Evolutionary conservation across 2,888 invertebrate species (phyloP), one percentile per base, ranked within the genome.

Genomic region (Sphaerophoria rueppellii): DNA sequence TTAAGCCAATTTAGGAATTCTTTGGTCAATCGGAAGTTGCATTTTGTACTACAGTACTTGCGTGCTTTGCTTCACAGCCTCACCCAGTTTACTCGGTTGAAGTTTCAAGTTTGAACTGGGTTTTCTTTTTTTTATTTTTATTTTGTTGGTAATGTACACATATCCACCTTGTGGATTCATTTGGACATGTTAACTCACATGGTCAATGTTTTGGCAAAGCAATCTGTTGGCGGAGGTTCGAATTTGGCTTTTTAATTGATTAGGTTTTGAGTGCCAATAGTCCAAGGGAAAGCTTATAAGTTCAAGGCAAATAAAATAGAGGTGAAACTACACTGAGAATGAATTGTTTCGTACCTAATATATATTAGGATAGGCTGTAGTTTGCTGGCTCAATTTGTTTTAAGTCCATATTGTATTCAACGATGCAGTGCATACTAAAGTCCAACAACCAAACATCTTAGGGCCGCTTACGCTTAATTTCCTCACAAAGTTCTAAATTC

Each of bases 21-120:
- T 77, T 81, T 85, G 85, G 70, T 73, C 81, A 85, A 85, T 85
- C 81, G 72, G 81, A 81, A 73, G 73, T 72, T 57, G 55, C 46
- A 40, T 48, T 48, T 14, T 32, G 24, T 14, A 37, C 16, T 61
- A 14, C 46, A n/a, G 32, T 43, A 46, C 32, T 61, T 61, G 46
- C 12, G 12, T 43, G 9, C 11, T 46, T 4, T 43, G 9, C 11
- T 46, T 4, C 5, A 14, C 16, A 37, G 2, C 35, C 5, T 37
- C 16, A 37, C 5, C 35, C 11, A 32, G 5, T 55, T 43, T 43
- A 32, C 16, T 52, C n/a, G 11, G 43, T 7, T 12, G n/a, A 65
- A 50, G 12, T 35, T 43, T 4, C n/a, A 46, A 60, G 43, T 32
- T 55, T 4, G 52, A 16, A n/a, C 14, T n/a, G 57, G n/a, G 1